These are phyloP conservation scores for Epinephelus coioides DNA, from an alignment of 2,797 vertebrate genomes.

Conservation along the genomic window DNA sequence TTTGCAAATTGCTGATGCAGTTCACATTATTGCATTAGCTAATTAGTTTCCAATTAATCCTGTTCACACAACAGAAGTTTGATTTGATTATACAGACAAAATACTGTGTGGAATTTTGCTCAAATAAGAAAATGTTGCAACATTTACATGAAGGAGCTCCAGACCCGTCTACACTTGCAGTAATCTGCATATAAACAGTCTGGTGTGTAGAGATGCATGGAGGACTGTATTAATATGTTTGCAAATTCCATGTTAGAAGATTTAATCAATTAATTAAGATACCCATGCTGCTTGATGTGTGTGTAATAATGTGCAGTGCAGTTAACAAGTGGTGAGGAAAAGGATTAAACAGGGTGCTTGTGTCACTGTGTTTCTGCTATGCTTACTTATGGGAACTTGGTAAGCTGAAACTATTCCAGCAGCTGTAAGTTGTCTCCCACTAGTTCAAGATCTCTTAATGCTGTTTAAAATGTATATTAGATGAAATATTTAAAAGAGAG, in stretches of 20 bases:
- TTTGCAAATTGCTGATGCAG: neutral
- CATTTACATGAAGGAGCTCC: neutral
- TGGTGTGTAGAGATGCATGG: neutral
- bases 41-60: neutral
- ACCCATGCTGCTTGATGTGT: neutral
- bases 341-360: constrained; percentile 8
- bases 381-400: neutral
- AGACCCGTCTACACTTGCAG: constrained; percentile 2
- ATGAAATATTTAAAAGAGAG: constrained; percentile 14
- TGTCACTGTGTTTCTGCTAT: constrained; percentile 3
- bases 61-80: neutral
- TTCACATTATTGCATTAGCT: neutral
- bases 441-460: neutral
- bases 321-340: neutral
- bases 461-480: constrained; percentile 19
- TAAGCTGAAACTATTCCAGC: neutral
- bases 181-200: constrained; percentile 25
- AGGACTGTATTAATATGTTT: constrained; percentile 14
- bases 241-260: constrained; percentile 34
- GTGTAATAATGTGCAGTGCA: constrained; percentile 3
- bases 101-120: neutral
- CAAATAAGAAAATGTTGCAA: neutral
- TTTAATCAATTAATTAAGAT: constrained; percentile 30
- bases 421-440: neutral
- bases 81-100: neutral